Base-by-base conservation (phyloP, 2,113 vertebrate species). In the Falcunculus frontatus region DNA sequence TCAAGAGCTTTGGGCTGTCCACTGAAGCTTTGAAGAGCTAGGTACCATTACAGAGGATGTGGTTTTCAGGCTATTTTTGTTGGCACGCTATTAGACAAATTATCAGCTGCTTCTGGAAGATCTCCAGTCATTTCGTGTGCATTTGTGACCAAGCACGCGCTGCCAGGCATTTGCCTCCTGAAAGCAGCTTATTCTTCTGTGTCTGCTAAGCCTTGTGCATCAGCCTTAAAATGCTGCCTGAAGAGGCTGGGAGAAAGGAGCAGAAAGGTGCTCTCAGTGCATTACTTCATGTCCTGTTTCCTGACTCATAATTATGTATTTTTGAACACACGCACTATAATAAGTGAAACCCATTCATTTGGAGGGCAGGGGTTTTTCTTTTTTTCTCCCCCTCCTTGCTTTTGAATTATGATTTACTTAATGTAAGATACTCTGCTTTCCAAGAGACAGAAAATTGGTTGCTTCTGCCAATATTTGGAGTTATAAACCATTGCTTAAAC, bases 391-490 rank as follows among this genome's bases (percentile, higher is more conserved):
- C 29, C 19, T 20, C 44, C 77, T 76, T 93, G 76, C 82, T 87
- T 67, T 89, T 76, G 79, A 95, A 79, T 92, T 84, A 88, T 85
- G 57, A 75, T 95, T 96, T 97, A 79, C 64, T 94, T 96, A 72
- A 94, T 89, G 72, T 85, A 88, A 93, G 94, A 55, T 53, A 52
- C 20, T 89, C 85, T 95, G 86, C 90, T 77, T 96, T 96, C 90
- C 89, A 84, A 93, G 92, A 96, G 92, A 95, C 44, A 77, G 93
- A 91, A 96, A 97, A 97, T 96, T 90, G 88, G 93, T 96, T 96
- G 50, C 96, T 97, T 96, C 92, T 97, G 65, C 92, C 88, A 94
- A 81, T 95, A 93, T 94, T 96, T 96, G 57, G 94, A 95, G 93
- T 95, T 97, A 90, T 53, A 96, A 97, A 81, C 70, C 91, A 86